phyloP scores from a whole-genome alignment of 2,797 vertebrate genomes.

The Lagorchestes hirsutus region DNA sequence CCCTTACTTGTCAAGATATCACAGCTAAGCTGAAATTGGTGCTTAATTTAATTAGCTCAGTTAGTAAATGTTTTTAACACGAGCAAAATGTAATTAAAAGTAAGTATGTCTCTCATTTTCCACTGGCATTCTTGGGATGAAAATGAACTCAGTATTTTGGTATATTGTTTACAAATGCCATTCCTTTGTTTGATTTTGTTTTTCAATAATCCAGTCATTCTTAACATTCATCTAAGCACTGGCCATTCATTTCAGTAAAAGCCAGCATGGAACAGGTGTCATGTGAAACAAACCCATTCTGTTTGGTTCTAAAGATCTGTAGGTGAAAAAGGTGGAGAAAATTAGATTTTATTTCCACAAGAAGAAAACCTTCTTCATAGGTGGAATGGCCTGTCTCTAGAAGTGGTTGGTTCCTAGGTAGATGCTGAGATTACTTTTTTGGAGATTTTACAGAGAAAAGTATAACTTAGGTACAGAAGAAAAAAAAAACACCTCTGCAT shows the following conservation, averaged over 20 bases:
- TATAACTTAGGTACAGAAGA: not conserved
- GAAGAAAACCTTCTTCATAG: not conserved
- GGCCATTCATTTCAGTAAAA: not conserved
- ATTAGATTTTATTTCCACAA: not conserved
- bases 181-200: not conserved
- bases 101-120: not conserved
- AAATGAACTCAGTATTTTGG: not conserved
- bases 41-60: not conserved
- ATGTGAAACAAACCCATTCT: not conserved
- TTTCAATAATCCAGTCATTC: not conserved
- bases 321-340: not conserved
- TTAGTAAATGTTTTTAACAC: not conserved
- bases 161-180: not conserved
- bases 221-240: not conserved
- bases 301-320: not conserved
- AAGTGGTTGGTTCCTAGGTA: not conserved
- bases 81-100: not conserved
- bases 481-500: not conserved
- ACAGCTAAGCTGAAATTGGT: not conserved
- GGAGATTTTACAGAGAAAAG: not conserved
- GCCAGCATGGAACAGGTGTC: not conserved
- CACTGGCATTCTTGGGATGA: not conserved
- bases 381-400: not conserved
- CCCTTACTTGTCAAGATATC: not conserved
- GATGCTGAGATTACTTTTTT: not conserved